Evolutionary conservation across 1,140 invertebrate genomes (phyloP).

Genomic region (Rhagoletis pomonella): DNA sequence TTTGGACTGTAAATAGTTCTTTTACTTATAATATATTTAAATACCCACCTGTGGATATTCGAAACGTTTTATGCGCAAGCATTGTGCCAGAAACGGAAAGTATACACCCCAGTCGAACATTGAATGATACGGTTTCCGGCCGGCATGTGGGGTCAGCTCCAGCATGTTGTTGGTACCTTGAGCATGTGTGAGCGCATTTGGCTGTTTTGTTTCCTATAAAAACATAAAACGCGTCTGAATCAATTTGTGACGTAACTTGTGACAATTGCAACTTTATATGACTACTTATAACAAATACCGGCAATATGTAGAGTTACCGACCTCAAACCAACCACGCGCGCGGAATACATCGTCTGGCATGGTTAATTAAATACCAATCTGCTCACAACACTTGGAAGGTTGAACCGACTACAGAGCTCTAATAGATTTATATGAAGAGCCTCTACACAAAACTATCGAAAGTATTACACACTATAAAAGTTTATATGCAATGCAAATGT

Average conservation of each 20-base stretch:
- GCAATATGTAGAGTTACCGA: conserved; percentile 5
- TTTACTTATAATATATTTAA: conserved; percentile 11
- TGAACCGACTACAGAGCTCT: neutral
- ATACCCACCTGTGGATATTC: conserved; percentile 66
- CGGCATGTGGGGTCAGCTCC: conserved; percentile 67
- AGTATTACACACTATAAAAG: neutral
- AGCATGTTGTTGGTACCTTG: conserved; percentile 71
- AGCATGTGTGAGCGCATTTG: conserved; percentile 65
- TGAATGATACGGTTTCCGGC: conserved; percentile 65
- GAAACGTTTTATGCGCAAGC: conserved; percentile 71
- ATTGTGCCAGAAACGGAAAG: conserved; percentile 74
- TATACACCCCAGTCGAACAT: conserved; percentile 66
- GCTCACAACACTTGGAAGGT: neutral
- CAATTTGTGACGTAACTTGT: conserved; percentile 33
- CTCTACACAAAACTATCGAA: neutral
- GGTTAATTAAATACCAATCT: neutral
- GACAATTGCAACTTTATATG: neutral
- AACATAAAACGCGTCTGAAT: neutral
- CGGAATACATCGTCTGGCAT: conserved; percentile 61
- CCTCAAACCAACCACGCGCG: conserved; percentile 70
- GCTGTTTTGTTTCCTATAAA: conserved; percentile 66
- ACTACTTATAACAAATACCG: conserved; percentile 33
- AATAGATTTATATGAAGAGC: neutral
- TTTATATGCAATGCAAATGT: neutral
- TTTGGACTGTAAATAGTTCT: neutral